Evolutionary conservation across 2,888 invertebrate genomes (phyloP).

Genomic region (Pharmacophagus antenor): DNA sequence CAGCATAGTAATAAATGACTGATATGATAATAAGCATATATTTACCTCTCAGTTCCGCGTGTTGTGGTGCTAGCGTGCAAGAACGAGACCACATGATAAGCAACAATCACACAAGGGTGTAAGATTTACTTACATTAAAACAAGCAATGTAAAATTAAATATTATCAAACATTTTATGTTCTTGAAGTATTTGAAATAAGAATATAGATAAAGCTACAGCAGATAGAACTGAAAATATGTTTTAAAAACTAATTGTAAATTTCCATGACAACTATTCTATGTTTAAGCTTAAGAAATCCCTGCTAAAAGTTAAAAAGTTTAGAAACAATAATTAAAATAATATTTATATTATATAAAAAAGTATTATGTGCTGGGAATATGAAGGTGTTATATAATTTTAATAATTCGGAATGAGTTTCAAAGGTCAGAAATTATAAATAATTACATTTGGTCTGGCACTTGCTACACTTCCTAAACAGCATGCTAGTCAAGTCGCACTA

Average conservation of each 20-base stretch:
- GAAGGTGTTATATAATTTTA: no score
- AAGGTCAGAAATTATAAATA: conserved; percentile 36
- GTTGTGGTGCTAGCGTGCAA: conserved; percentile 79
- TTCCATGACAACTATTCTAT: background rate
- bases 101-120: conserved; percentile 45
- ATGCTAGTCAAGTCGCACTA: conserved; percentile 37
- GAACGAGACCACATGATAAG: conserved; percentile 74
- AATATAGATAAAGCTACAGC: conserved; percentile 2
- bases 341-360: no score
- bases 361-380: no score
- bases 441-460: conserved; percentile 68
- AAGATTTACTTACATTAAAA: conserved; percentile 17
- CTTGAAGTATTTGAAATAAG: background rate
- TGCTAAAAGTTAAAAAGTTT: background rate
- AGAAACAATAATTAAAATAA: no score
- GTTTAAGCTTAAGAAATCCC: background rate
- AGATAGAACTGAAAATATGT: background rate
- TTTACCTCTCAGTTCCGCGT: conserved; percentile 79
- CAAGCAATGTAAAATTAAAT: conserved; percentile 24
- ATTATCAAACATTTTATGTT: background rate
- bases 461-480: conserved; percentile 70
- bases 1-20: conserved; percentile 21
- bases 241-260: background rate
- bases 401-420: no score
- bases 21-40: conserved; percentile 40